These are phyloP conservation scores for Todiramphus saurophagus DNA, from an alignment of 2,113 vertebrate genomes.

Conservation along the genomic window DNA sequence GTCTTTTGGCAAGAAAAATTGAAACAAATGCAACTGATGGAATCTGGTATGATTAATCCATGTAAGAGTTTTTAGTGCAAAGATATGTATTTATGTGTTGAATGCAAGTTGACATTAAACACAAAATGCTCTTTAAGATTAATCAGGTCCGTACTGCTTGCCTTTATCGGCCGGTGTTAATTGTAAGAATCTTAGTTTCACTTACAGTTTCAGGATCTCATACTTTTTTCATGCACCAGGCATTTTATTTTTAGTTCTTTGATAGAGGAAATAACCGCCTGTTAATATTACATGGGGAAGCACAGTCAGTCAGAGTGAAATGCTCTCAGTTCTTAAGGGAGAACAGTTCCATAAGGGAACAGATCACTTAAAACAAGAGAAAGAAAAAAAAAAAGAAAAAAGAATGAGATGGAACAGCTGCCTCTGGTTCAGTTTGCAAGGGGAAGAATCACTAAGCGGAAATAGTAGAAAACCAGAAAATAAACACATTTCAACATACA, in stretches of 20 bases:
- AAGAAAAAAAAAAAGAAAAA: background rate
- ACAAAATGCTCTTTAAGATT: background rate
- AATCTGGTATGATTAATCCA: background rate
- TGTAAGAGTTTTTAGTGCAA: background rate
- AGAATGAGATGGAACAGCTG: background rate
- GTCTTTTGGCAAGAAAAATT: background rate
- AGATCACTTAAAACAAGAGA: background rate
- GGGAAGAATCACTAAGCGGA: background rate
- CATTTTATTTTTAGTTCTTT: slow-evolving; percentile 37
- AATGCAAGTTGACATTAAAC: background rate
- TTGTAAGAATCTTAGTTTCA: background rate
- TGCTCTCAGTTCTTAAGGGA: background rate
- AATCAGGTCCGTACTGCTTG: background rate
- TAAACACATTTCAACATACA: background rate
- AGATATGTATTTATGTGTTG: background rate
- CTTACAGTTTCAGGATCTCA: background rate
- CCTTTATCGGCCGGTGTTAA: background rate
- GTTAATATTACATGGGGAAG: background rate
- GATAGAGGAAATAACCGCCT: background rate
- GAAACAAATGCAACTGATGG: background rate
- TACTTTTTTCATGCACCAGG: background rate
- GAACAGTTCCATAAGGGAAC: background rate
- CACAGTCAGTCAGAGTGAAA: background rate
- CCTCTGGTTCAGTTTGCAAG: background rate
- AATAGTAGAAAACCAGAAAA: background rate